Conservation (phyloP, 2,797 vertebrate genomes). For the Enteromius afrohamiltoni region DNA sequence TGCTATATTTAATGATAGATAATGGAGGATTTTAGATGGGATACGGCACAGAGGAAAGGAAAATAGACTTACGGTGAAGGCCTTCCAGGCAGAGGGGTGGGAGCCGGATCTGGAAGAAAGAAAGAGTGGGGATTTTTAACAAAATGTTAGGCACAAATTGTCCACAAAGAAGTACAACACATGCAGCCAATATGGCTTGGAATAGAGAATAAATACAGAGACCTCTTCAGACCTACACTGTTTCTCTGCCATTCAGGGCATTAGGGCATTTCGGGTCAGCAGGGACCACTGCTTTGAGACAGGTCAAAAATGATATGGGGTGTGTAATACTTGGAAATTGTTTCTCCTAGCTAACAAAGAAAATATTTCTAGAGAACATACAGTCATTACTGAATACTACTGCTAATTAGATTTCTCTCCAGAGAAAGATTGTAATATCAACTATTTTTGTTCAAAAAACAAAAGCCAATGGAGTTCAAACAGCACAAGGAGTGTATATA, state of each 20-base stretch:
- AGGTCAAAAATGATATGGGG: neutral
- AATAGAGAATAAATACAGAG: conserved; percentile 23
- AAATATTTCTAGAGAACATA: neutral
- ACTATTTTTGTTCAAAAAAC: neutral
- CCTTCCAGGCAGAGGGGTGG: conserved; percentile 87
- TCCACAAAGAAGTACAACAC: conserved; percentile 65
- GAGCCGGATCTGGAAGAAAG: conserved; percentile 86
- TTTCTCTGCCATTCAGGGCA: neutral
- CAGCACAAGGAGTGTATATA: neutral
- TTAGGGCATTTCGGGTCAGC: neutral
- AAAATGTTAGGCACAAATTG: conserved; percentile 69
- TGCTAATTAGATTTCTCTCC: neutral
- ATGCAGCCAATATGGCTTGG: conserved; percentile 61
- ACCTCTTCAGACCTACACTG: conserved; percentile 39
- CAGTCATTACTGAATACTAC: neutral
- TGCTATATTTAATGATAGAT: conserved; percentile 29
- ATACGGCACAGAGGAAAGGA: conserved; percentile 47
- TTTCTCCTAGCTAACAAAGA: neutral
- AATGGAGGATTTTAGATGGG: conserved; percentile 41
- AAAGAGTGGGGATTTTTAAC: conserved; percentile 68
- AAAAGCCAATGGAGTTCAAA: neutral
- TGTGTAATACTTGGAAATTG: neutral
- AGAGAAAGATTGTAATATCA: neutral
- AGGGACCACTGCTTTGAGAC: conserved; percentile 4
- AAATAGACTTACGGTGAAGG: conserved; percentile 87